Evolutionary conservation across 53 echinoderm and acorn worm species (phyloP), one percentile per base, ranked within the genome.

Genomic region (Holothuria scabra): DNA sequence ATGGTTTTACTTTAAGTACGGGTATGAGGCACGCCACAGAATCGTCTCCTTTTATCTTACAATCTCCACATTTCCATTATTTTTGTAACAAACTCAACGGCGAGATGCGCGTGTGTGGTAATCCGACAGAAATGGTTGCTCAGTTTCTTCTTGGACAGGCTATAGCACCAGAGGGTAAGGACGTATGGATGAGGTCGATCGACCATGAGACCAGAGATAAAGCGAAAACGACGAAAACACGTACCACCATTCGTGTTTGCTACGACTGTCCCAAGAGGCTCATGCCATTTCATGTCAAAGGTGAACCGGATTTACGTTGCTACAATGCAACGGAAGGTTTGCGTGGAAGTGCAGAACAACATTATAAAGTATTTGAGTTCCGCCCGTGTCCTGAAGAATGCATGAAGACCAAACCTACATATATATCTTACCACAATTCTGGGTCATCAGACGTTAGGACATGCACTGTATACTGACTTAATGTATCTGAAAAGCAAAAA

Each of bases 21-120:
- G n/a, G n/a, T n/a, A n/a, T n/a, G n/a, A n/a, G n/a, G 23, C 75
- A 75, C 75, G n/a, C 56, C 11, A 75, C 49, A 20, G 75, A 75
- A n/a, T 52, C 49, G 11, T 75, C 75, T 11, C 75, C 75, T 7
- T 22, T 49, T 7, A 55, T 75, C 16, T 22, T n/a, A 7, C 48
- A 52, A 75, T 41, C 75, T 6, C 48, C 25, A 5, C 75, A 75
- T 52, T 75, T 75, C 55, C 75, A 75, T n/a, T n/a, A n/a, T n/a
- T n/a, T n/a, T n/a, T n/a, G n/a, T n/a, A n/a, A n/a, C n/a, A n/a
- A n/a, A n/a, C n/a, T n/a, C n/a, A n/a, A n/a, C n/a, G n/a, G n/a
- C n/a, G n/a, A n/a, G n/a, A n/a, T n/a, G n/a, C n/a, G n/a, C n/a
- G n/a, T n/a, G n/a, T n/a, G n/a, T n/a, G n/a, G n/a, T n/a, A n/a